These are phyloP conservation scores for Drosophila nasuta DNA, from an alignment of 1,140 invertebrate genomes.

Conservation along the genomic window DNA sequence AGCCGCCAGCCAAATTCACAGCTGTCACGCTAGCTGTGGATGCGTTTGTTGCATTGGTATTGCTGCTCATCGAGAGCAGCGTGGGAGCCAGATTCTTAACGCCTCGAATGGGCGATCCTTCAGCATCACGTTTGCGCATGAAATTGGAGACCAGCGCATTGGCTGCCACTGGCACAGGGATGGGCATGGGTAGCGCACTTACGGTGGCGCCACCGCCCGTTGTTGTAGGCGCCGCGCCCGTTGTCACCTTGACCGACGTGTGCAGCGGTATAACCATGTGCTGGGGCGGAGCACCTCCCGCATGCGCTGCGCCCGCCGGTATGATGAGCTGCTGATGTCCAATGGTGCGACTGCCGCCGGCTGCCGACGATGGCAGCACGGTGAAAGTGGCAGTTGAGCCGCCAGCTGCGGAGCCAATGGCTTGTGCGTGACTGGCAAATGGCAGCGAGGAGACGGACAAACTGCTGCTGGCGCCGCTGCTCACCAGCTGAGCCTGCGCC, in stretches of 20 bases:
- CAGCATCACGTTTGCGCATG: slow-evolving; percentile 80
- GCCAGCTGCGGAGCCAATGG: slow-evolving; percentile 15
- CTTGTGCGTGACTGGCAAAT: slow-evolving; percentile 59
- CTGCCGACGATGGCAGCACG: slow-evolving; percentile 65
- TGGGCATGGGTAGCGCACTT: slow-evolving; percentile 36
- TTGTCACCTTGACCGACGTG: slow-evolving; percentile 80
- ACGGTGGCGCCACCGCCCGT: slow-evolving; percentile 45
- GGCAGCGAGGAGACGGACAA: slow-evolving; percentile 77
- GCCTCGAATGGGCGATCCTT: slow-evolving; percentile 87
- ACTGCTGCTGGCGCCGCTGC: slow-evolving; percentile 45
- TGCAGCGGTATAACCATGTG: slow-evolving; percentile 83
- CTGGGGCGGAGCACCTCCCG: slow-evolving; percentile 53
- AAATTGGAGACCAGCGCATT: slow-evolving; percentile 65
- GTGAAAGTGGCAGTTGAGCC: slow-evolving; percentile 80
- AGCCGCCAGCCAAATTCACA: slow-evolving; percentile 44
- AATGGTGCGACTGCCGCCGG: slow-evolving; percentile 61
- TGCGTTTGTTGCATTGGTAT: slow-evolving; percentile 29
- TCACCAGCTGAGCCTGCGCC: slow-evolving; percentile 70
- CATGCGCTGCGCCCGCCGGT: slow-evolving; percentile 44
- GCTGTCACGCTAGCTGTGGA: slow-evolving; percentile 25
- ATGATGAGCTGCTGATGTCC: slow-evolving; percentile 75
- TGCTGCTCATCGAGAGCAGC: slow-evolving; percentile 85
- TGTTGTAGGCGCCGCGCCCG: slow-evolving; percentile 53
- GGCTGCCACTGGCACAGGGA: slow-evolving; percentile 30
- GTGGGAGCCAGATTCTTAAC: slow-evolving; percentile 87